Base-by-base conservation (phyloP, 2,888 invertebrate genomes). In the Drosophila phalerata region DNA sequence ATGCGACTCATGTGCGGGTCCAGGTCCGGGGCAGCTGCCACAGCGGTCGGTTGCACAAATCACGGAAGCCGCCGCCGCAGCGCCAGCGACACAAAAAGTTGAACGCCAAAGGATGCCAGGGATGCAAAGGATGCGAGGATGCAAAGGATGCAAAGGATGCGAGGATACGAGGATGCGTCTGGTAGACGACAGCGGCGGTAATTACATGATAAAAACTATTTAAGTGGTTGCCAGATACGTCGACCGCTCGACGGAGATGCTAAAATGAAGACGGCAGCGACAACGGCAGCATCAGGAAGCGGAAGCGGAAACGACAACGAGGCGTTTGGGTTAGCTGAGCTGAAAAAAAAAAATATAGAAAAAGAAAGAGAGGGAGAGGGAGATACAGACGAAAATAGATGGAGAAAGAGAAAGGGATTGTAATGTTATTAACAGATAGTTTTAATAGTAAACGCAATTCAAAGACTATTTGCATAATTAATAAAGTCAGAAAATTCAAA, bases 191-290 rank as follows among this genome's bases (percentile, higher is more conserved):
- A 88, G 76, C 78, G 78, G 76, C 89, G 87, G 89, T 85, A 85
- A 85, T 85, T 85, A 85, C 89, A 88, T 76, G 88, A 90, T 89
- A 90, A 90, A 86, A 85, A 85, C 84, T 84, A 89, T 84, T 85
- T 82, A 89, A 84, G 84, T 82, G 84, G 79, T 81, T 68, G 64
- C 70, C 67, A 65, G 67, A 69, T 77, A 67, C 43, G 72, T 60
- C 25, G 43, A 62, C 48, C 32, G 38, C 32, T 22, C 32, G 13
- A 37, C 22, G 11, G 0, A 9, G 22, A 34, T 51, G 28, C 22
- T 1, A 11, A 48, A 34, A 5, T 37, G 49, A 60, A 68, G 67
- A 37, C 10, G 37, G 25, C 48, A 48, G 42, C 51, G 42, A 1
- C 43, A 32, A 28, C 30, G 42, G 30, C 70, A 22, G 53, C 17